Conservation (phyloP, 2,113 vertebrate genomes). For the Alouatta palliata region DNA sequence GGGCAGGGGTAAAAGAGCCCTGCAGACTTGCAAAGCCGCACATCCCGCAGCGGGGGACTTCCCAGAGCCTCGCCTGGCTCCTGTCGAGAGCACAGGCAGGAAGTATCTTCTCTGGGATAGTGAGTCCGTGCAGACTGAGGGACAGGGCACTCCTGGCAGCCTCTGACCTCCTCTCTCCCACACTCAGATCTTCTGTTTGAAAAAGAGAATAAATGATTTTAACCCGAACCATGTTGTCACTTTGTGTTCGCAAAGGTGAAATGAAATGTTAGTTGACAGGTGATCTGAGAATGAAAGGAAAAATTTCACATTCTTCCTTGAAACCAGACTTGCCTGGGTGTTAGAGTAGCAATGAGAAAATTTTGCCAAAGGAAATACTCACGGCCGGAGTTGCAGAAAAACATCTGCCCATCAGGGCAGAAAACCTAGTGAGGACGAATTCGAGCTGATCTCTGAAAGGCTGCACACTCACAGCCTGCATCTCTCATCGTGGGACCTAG, state of each 20-base stretch:
- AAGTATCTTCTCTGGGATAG: not conserved
- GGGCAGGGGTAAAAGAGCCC: not conserved
- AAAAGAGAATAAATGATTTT: not conserved
- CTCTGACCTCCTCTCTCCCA: not conserved
- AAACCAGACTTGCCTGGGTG: not conserved
- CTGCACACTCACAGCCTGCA: not conserved
- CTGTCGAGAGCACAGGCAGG: fast-evolving
- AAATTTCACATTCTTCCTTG: fast-evolving
- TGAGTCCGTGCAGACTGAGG: not conserved
- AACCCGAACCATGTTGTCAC: not conserved
- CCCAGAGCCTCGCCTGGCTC: not conserved
- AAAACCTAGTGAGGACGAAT: fast-evolving
- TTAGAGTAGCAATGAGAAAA: fast-evolving
- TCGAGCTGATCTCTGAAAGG: not conserved
- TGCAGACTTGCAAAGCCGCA: not conserved
- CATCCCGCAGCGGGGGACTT: not conserved
- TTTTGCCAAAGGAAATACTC: not conserved
- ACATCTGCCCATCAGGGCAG: not conserved
- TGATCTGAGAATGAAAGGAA: not conserved
- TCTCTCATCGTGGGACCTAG: not conserved
- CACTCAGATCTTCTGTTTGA: not conserved
- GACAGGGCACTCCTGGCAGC: not conserved
- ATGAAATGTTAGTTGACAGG: not conserved
- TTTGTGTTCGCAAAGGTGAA: not conserved
- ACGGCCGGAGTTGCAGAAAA: not conserved